A percentile compares a stretch with the other conserved stretches of the same genome.
Evolutionary conservation across 2,888 invertebrate genomes (phyloP).

Genomic region (Ophion costatus): DNA sequence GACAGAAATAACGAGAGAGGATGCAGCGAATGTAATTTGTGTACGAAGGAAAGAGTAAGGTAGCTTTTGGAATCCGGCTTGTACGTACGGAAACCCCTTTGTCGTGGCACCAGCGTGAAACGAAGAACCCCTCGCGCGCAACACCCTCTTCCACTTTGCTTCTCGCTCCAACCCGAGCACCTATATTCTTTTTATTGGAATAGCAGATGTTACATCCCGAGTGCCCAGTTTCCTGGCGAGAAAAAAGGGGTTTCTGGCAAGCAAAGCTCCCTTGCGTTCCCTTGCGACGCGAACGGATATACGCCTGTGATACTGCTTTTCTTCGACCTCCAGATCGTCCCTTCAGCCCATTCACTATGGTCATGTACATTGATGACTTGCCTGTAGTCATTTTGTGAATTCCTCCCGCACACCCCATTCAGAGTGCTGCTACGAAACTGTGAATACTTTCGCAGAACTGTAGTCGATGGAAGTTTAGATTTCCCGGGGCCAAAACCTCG

Average conservation of each 20-base stretch:
- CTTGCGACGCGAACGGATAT: background rate
- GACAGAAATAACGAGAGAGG: conserved; percentile 46
- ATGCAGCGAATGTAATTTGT: conserved; percentile 34
- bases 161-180: conserved; percentile 15
- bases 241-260: conserved; percentile 32
- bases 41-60: conserved; percentile 51
- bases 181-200: conserved; percentile 58
- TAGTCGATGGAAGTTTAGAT: no score
- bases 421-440: no score
- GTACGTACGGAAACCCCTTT: conserved; percentile 50
- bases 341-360: conserved; percentile 5
- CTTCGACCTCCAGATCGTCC: background rate
- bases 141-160: conserved; percentile 40
- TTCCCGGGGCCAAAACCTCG: no score
- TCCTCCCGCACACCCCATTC: background rate
- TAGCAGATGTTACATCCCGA: conserved; percentile 64
- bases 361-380: background rate
- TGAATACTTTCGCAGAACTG: no score
- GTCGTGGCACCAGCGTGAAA: conserved; percentile 46
- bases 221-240: conserved; percentile 33
- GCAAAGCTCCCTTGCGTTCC: conserved; percentile 27
- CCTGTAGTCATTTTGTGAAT: conserved; percentile 12
- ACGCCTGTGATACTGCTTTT: conserved; percentile 21
- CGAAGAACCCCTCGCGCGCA: conserved; percentile 38
- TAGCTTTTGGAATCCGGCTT: conserved; percentile 51